These are phyloP conservation scores for Phylloscopus trochiloides DNA, from an alignment of 2,113 vertebrate species.

Conservation along the genomic window DNA sequence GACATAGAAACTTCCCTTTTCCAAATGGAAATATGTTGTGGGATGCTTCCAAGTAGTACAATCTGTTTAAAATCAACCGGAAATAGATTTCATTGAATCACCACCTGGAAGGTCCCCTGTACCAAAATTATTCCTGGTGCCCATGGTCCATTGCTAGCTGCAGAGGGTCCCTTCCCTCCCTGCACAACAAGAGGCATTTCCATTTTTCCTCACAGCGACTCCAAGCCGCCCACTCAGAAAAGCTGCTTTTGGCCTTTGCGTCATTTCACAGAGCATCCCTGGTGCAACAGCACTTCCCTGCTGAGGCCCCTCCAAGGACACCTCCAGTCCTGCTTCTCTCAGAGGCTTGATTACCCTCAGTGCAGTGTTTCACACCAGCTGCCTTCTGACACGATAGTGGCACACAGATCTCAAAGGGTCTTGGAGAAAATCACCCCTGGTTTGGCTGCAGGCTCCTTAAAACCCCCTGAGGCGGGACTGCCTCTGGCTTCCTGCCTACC, in stretches of 20 bases:
- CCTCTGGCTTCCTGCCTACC: not conserved
- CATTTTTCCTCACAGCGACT: not conserved
- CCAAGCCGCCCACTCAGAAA: fast-evolving
- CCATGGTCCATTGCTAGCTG: fast-evolving
- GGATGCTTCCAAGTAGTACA: not conserved
- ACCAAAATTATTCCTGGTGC: not conserved
- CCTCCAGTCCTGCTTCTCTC: fast-evolving
- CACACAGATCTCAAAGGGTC: not conserved
- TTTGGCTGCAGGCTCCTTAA: fast-evolving
- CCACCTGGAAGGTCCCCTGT: fast-evolving
- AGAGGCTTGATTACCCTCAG: fast-evolving
- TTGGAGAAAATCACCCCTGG: not conserved
- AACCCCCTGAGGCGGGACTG: fast-evolving
- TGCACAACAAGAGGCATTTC: not conserved
- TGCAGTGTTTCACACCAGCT: fast-evolving
- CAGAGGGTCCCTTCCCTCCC: not conserved
- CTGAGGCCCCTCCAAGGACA: not conserved
- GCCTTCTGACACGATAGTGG: fast-evolving
- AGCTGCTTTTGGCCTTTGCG: fast-evolving
- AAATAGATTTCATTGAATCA: not conserved
- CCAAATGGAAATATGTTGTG: not conserved
- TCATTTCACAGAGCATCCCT: fast-evolving
- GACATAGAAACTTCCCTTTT: not conserved
- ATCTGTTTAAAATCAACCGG: not conserved
- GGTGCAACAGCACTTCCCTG: not conserved